These are phyloP conservation scores for Andrena haemorrhoa DNA, from an alignment of 2,888 invertebrate genomes.

Conservation along the genomic window DNA sequence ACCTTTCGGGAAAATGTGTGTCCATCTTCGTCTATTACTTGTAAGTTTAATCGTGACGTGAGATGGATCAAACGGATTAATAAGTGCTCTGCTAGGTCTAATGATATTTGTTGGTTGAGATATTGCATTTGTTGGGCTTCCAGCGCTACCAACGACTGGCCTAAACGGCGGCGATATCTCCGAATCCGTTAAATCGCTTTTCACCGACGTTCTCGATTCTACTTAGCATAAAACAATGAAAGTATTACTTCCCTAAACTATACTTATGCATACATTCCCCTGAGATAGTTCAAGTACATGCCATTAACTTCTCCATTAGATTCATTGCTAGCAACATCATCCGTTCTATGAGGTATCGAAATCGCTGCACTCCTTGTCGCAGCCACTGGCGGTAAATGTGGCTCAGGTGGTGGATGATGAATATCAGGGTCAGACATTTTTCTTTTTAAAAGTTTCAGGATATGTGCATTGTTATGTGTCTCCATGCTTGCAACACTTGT, in stretches of 20 bases:
- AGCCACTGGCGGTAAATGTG: constrained; percentile 72
- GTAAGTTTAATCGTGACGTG: constrained; percentile 98
- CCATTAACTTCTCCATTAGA: constrained; percentile 78
- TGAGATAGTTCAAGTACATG: constrained; percentile 38
- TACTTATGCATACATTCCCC: neutral
- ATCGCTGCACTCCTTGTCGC: constrained; percentile 83
- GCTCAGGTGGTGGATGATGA: constrained; percentile 89
- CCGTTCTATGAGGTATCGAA: constrained; percentile 81
- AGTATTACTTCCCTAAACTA: neutral
- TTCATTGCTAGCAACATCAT: constrained; percentile 72
- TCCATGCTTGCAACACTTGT: constrained; percentile 91
- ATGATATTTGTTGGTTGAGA: constrained; percentile 81
- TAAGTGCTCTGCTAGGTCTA: constrained; percentile 93
- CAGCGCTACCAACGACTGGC: constrained; percentile 87
- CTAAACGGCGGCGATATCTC: constrained; percentile 86
- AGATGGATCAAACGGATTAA: constrained; percentile 99
- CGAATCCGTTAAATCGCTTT: constrained; percentile 83
- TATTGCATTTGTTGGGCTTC: constrained; percentile 85
- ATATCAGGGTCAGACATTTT: constrained; percentile 96
- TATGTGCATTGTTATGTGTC: constrained; percentile 87
- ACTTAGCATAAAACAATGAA: constrained; percentile 38
- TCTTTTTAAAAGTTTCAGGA: constrained; percentile 87
- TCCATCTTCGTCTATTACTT: constrained; percentile 98
- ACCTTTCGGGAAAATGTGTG: constrained; percentile 98
- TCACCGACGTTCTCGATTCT: constrained; percentile 76